Base-by-base conservation (phyloP, 2,113 vertebrate genomes). In the Tonatia bakeri region DNA sequence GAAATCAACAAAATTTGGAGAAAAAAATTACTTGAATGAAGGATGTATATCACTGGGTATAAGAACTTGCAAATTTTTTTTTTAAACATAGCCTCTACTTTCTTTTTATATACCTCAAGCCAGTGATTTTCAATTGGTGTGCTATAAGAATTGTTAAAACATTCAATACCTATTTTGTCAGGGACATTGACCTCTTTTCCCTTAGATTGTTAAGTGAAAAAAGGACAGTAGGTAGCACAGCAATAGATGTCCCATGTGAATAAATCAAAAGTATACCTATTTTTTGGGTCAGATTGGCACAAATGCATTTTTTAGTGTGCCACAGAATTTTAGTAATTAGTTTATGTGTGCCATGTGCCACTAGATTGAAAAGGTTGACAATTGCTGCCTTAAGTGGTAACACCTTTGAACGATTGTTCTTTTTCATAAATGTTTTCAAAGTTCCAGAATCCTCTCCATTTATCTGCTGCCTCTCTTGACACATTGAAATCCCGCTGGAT, bases 1-100 rank as follows among this genome's bases (percentile, higher is more conserved):
- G 64, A 89, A 96, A 79, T 56, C 17, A 90, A 52, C 38, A 50
- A 45, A 82, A 81, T 87, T 54, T 77, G 87, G 82, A 90, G 87
- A 69, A 84, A 80, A 80, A 89, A 89, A 83, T 77, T 40, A 86
- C 56, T 24, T 84, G 47, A 94, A 43, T 43, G 54, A 72, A 47
- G 33, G 82, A 94, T 31, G 91, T 52, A 67, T 92, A 52, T 45
- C 4, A 0, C 45, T 90, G 33, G 36, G 31, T 70, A 86, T 72
- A 94, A 82, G 79, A 61, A 56, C 24, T 72, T 61, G 36, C 20
- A 43, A 38, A 15, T 65, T 90, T 91, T 86, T n/a, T n/a, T 31
- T 52, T 90, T 59, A 61, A 83, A 75, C n/a, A 14, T 24, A 81
- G 38, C 24, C 17, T 69, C 82, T n/a, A 8, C 36, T 90, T 94